phyloP scores from a whole-genome alignment of 64 coral and sea anemone genomes.

The Montipora foliosa region DNA sequence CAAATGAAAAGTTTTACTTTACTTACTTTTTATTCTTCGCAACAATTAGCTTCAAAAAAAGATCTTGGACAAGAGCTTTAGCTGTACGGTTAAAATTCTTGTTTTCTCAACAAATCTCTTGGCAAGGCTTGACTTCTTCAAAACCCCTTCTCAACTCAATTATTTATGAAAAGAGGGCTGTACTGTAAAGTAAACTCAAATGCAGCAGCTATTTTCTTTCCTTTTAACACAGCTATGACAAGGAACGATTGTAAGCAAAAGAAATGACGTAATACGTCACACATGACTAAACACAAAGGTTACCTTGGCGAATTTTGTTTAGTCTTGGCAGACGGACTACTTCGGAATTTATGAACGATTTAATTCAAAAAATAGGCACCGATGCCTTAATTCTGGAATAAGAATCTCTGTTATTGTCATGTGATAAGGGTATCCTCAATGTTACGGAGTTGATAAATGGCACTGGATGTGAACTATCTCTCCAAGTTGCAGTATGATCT shows the following conservation, averaged over 20 bases:
- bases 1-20: too few species aligned
- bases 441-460: slow-evolving; percentile 30
- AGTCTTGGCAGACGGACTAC: neutral
- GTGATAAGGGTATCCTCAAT: neutral
- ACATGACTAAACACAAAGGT: slow-evolving; percentile 40
- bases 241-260: neutral
- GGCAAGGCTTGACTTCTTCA: too few species aligned
- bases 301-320: slow-evolving; percentile 81
- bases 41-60: too few species aligned
- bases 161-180: too few species aligned
- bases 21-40: too few species aligned
- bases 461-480: slow-evolving; percentile 28
- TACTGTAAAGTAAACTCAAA: neutral
- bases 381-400: neutral
- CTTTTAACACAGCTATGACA: neutral
- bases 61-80: too few species aligned
- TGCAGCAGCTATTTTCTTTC: neutral
- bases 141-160: too few species aligned
- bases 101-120: too few species aligned
- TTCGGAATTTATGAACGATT: neutral
- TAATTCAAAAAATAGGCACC: neutral
- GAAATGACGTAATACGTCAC: slow-evolving; percentile 27
- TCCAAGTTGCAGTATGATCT: slow-evolving; percentile 78
- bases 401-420: neutral
- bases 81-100: too few species aligned